Percentiles rank a stretch among this genome's conserved stretches.
phyloP scores from a whole-genome alignment of 2,888 invertebrate genomes.

The Nymphalis c-album region DNA sequence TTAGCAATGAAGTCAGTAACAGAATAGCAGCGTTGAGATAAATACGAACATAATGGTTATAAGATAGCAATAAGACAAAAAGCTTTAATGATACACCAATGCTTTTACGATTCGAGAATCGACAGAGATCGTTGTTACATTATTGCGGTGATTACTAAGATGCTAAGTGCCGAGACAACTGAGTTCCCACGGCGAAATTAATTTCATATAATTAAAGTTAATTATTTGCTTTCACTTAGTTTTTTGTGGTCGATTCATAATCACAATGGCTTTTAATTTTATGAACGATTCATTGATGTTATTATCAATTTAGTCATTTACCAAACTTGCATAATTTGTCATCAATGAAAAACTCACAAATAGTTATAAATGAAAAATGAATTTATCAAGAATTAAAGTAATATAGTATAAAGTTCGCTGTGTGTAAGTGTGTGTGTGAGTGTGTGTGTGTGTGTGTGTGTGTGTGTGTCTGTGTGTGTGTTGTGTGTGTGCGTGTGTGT shows the following conservation, averaged over 20 bases:
- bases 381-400: no score
- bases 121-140: slow-evolving; percentile 18
- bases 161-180: not conserved
- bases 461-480: no score
- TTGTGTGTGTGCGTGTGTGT: no score
- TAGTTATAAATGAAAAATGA: no score
- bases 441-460: no score
- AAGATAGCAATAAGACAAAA: slow-evolving; percentile 18
- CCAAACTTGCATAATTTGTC: no score
- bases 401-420: no score
- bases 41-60: slow-evolving; percentile 22
- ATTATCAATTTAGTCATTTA: no score
- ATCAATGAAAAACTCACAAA: no score
- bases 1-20: no score
- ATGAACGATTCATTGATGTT: not conserved
- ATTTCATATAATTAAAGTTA: not conserved
- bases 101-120: slow-evolving; percentile 18
- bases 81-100: slow-evolving; percentile 27
- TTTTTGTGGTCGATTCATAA: slow-evolving; percentile 4
- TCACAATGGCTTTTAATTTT: not conserved
- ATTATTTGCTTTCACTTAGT: slow-evolving; percentile 6
- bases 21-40: not conserved
- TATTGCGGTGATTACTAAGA: slow-evolving; percentile 23
- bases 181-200: slow-evolving; percentile 5
- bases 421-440: no score